Conservation (phyloP, 2,797 vertebrate genomes). For the Telmatherina bonti region DNA sequence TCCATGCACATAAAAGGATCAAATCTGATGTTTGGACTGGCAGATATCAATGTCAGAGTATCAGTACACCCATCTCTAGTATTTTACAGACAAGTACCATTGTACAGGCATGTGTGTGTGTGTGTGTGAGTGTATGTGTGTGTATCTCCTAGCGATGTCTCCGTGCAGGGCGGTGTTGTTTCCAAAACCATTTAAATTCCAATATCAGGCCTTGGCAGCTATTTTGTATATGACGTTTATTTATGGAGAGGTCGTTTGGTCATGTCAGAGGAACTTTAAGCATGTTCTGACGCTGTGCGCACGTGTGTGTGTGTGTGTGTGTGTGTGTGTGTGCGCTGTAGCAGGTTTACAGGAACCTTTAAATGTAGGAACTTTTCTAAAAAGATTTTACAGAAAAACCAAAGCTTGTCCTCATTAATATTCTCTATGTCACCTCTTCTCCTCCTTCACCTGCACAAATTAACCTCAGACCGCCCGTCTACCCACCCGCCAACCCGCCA, state of each 20-base stretch:
- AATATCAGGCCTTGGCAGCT: conserved; percentile 22
- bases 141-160: conserved; percentile 35
- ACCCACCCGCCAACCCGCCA: too few relatives aligned
- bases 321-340: too few relatives aligned
- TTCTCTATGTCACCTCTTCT: conserved; percentile 15
- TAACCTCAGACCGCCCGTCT: conserved; percentile 38
- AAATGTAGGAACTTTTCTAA: conserved; percentile 12
- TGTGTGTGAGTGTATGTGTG: conserved; percentile 1
- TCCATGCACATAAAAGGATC: too few relatives aligned
- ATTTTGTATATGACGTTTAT: conserved; percentile 5
- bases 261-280: conserved; percentile 7
- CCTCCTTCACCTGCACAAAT: conserved; percentile 36
- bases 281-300: background rate
- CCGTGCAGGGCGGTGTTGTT: conserved; percentile 30
- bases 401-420: conserved; percentile 27
- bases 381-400: conserved; percentile 8
- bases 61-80: too few relatives aligned
- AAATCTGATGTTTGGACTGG: too few relatives aligned
- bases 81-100: too few relatives aligned
- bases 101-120: too few relatives aligned
- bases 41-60: too few relatives aligned
- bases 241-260: conserved; percentile 36
- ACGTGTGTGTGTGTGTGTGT: too few relatives aligned
- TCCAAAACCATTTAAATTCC: conserved; percentile 44
- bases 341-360: too few relatives aligned